phyloP scores from a whole-genome alignment of 92 coral and sea anemone species.

The Parazoanthus darwini region DNA sequence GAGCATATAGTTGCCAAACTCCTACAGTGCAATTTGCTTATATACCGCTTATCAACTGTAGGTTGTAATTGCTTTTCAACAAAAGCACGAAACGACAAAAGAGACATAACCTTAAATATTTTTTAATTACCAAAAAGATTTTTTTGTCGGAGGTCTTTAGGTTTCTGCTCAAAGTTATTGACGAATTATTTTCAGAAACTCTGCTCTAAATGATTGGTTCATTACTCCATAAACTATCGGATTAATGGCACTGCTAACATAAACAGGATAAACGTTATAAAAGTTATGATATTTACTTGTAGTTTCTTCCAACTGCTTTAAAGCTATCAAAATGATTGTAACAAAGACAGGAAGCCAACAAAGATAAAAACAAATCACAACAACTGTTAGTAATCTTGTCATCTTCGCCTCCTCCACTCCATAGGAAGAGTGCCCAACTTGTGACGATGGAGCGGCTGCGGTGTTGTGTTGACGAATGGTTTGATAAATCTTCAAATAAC shows the following conservation, averaged over 20 bases:
- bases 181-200: background rate
- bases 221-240: conserved; percentile 1
- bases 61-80: too few species aligned
- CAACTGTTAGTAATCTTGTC: conserved; percentile 2
- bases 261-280: background rate
- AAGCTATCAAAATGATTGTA: background rate
- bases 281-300: background rate
- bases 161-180: too few species aligned
- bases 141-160: too few species aligned
- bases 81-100: too few species aligned
- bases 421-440: background rate
- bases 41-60: too few species aligned
- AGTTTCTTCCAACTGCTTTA: background rate
- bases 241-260: background rate
- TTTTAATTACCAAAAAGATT: too few species aligned
- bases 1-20: too few species aligned
- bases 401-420: conserved; percentile 17
- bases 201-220: background rate
- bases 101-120: too few species aligned
- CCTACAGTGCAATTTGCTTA: too few species aligned
- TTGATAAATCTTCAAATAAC: too few species aligned
- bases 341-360: background rate
- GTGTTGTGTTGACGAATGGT: too few species aligned
- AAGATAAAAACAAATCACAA: background rate
- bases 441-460: conserved; percentile 2